Evolutionary conservation across 2,113 vertebrate species (phyloP).

Genomic region (Percopsis transmontana): DNA sequence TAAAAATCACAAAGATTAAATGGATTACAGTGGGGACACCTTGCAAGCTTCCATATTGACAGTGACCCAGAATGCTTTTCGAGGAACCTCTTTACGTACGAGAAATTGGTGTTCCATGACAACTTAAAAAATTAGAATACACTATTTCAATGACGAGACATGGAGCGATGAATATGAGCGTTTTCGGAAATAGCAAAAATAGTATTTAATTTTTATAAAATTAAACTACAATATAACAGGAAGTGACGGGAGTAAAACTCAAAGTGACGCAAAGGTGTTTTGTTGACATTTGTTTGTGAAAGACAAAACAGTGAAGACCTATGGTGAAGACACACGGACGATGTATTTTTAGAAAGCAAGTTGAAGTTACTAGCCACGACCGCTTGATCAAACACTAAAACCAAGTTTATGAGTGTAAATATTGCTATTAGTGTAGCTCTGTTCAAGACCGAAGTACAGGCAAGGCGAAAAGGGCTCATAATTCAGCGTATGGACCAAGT

Average conservation of each 20-base stretch:
- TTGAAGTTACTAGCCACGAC: background rate
- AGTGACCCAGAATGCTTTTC: slow-evolving; percentile 62
- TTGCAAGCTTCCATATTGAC: slow-evolving; percentile 67
- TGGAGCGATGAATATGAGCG: too few species aligned
- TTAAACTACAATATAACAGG: slow-evolving; percentile 22
- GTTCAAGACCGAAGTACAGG: background rate
- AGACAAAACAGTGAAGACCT: slow-evolving; percentile 65
- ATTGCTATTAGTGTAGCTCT: background rate
- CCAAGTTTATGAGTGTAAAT: background rate
- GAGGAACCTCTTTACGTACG: background rate
- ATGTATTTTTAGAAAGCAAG: slow-evolving; percentile 47
- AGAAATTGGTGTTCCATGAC: background rate
- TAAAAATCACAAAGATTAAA: slow-evolving; percentile 33
- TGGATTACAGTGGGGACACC: slow-evolving; percentile 40
- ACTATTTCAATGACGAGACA: background rate
- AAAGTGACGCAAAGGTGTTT: slow-evolving; percentile 56
- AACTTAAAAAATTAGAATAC: background rate
- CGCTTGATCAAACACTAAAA: background rate
- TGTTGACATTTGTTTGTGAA: slow-evolving; percentile 81
- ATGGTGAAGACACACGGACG: slow-evolving; percentile 2
- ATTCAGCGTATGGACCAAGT: slow-evolving; percentile 45
- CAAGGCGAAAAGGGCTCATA: slow-evolving; percentile 10
- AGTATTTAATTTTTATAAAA: background rate
- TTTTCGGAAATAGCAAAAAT: too few species aligned
- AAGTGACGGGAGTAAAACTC: slow-evolving; percentile 36